A percentile compares a stretch with the other conserved stretches of the same genome.
These are phyloP conservation scores for Pterostichus madidus DNA, from an alignment of 2,888 invertebrate genomes.

Conservation along the genomic window DNA sequence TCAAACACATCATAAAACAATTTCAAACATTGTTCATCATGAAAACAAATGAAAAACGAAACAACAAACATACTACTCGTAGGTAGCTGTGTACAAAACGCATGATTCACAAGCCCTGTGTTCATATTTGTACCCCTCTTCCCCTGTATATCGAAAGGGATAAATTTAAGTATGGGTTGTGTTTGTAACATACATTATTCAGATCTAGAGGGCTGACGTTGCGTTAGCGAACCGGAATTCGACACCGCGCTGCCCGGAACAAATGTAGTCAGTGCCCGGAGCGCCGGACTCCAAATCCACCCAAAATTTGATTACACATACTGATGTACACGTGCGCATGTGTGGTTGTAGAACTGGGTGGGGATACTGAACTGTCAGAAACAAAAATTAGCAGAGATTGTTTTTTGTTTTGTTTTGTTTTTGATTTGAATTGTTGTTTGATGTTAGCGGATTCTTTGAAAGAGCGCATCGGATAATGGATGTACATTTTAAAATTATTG, in stretches of 20 bases:
- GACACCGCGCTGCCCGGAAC: constrained; percentile 38
- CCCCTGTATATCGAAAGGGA: constrained; percentile 41
- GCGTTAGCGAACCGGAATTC: constrained; percentile 41
- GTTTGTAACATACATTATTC: constrained; percentile 51
- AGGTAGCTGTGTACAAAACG: neutral
- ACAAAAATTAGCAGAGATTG: constrained; percentile 34
- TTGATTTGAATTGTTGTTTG: constrained; percentile 41
- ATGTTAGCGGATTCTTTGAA: constrained; percentile 14
- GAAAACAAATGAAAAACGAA: constrained; percentile 38
- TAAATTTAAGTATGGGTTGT: constrained; percentile 46
- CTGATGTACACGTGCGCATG: neutral
- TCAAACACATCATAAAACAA: constrained; percentile 52
- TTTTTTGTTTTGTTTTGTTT: constrained; percentile 17
- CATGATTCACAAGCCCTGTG: constrained; percentile 28
- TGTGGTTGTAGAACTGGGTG: neutral
- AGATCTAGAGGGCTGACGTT: constrained; percentile 19
- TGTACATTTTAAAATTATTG: constrained; percentile 16
- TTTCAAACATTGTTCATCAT: constrained; percentile 44
- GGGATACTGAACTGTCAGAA: constrained; percentile 24
- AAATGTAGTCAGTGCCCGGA: constrained; percentile 8
- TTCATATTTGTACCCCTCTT: constrained; percentile 33
- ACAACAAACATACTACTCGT: constrained; percentile 23
- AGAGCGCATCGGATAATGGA: constrained; percentile 21
- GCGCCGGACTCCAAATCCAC: constrained; percentile 1
- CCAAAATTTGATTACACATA: constrained; percentile 41